Base-by-base conservation (phyloP, 1,140 invertebrate species). In the Hycleus cichorii region DNA sequence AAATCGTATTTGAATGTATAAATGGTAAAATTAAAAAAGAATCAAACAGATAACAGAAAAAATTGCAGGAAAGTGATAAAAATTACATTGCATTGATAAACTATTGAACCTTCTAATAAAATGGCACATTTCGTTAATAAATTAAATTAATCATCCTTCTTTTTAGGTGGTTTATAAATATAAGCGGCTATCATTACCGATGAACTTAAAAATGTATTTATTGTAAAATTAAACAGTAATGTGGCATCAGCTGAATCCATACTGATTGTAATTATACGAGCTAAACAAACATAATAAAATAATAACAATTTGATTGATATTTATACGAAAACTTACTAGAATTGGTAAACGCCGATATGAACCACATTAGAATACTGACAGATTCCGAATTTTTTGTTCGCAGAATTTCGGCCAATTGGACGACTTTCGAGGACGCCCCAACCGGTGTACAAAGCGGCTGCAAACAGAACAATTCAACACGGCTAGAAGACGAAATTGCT, bases 401-500 rank as follows among this genome's bases (percentile, higher is more conserved):
- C 9, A 85, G 49, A 60, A 88, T 87, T 51, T 83, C 78, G 40
- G 80, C 70, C 5, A 88, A 76, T 64, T 88, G 85, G 12, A 83
- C 75, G 4, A 84, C 71, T 77, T 87, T 88, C 45, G 84, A 83
- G 27, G 83, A 84, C 38, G 83, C 81, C 60, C 84, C 85, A 55
- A 88, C 77, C 4, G 85, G 85, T 0, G 84, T 86, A 63, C 82
- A 84, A 7, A 86, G 72, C 2, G 84, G 83, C 84, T 87, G 49
- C 4, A 46, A 47, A 58, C 39, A 40, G 3, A 43, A 59, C 26
- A 49, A 42, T 38, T 38, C 18, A 26, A 62, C 48, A 60, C 58
- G 47, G 51, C 56, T 57, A 48, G 51, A 63, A 54, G 18, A 2
- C 18, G 18, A 18, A 18, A 60, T 62, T 47, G 55, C 42, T 50